Percentiles rank a stretch among this genome's conserved stretches.
Conservation (phyloP, 2,113 vertebrate species). For the Eulemur rufifrons region DNA sequence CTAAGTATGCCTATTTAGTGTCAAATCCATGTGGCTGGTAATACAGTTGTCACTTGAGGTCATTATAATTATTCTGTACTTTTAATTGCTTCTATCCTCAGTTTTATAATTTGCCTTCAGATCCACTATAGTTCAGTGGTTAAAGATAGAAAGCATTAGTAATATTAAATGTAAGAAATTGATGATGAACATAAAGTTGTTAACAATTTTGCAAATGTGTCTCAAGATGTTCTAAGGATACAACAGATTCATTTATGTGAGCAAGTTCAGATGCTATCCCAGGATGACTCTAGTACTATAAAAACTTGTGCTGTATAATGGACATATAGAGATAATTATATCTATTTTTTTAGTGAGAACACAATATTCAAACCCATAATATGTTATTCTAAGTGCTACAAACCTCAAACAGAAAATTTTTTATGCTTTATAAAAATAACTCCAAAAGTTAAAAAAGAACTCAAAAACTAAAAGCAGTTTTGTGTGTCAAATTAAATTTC, state of each 20-base stretch:
- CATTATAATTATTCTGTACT: neutral
- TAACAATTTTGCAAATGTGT: neutral
- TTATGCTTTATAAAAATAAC: neutral
- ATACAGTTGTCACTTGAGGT: neutral
- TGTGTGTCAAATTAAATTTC: neutral
- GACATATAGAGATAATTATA: neutral
- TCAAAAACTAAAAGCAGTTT: neutral
- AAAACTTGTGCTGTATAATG: neutral
- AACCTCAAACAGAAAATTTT: neutral
- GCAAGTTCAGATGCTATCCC: neutral
- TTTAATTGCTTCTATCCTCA: neutral
- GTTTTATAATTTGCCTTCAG: neutral
- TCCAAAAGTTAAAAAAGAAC: neutral
- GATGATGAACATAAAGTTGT: neutral
- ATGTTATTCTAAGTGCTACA: neutral
- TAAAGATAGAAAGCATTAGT: neutral
- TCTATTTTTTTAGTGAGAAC: neutral
- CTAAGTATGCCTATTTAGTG: neutral
- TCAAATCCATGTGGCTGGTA: neutral
- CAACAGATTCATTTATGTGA: neutral
- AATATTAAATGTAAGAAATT: neutral
- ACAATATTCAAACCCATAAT: neutral
- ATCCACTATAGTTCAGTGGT: neutral
- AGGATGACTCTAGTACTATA: neutral
- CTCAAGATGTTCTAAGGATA: neutral